A percentile compares a stretch with the other conserved stretches of the same genome.
Conservation (phyloP, 2,888 invertebrate genomes). For the Philhelius pedissequus region DNA sequence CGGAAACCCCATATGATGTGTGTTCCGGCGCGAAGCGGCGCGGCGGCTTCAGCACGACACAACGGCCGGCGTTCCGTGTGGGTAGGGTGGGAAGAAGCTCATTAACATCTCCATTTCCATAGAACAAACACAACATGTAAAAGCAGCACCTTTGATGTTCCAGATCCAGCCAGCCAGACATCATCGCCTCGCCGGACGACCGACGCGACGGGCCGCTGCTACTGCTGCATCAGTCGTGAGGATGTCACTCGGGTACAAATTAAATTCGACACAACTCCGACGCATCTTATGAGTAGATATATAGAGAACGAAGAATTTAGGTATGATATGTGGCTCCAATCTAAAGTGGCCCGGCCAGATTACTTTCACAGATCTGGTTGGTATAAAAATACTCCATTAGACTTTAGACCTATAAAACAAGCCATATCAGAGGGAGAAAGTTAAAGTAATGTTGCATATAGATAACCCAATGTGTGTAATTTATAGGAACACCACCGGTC, state of each 20-base stretch:
- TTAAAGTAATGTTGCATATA: slow-evolving; percentile 5
- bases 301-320: neutral
- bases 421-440: neutral
- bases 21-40: neutral
- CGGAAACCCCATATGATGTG: slow-evolving; percentile 30
- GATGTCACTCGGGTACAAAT: slow-evolving; percentile 59
- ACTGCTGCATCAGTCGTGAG: slow-evolving; percentile 39
- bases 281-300: too few species aligned
- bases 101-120: slow-evolving; percentile 68
- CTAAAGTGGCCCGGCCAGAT: slow-evolving; percentile 50
- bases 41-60: neutral
- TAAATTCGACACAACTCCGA: slow-evolving; percentile 60
- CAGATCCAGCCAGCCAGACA: slow-evolving; percentile 38
- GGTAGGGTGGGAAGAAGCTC: slow-evolving; percentile 66
- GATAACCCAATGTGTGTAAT: slow-evolving; percentile 6
- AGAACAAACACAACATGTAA: slow-evolving; percentile 56
- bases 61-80: slow-evolving; percentile 12
- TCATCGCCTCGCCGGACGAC: too few species aligned
- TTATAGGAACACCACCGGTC: too few species aligned
- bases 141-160: slow-evolving; percentile 64
- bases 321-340: slow-evolving; percentile 52
- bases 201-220: too few species aligned
- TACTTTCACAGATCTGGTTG: slow-evolving; percentile 29
- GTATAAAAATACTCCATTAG: neutral
- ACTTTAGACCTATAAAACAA: neutral